Evolutionary conservation across 2,113 vertebrate genomes (phyloP), one percentile per base, ranked within the genome.

Genomic region (Brachyhypopomus gauderio): DNA sequence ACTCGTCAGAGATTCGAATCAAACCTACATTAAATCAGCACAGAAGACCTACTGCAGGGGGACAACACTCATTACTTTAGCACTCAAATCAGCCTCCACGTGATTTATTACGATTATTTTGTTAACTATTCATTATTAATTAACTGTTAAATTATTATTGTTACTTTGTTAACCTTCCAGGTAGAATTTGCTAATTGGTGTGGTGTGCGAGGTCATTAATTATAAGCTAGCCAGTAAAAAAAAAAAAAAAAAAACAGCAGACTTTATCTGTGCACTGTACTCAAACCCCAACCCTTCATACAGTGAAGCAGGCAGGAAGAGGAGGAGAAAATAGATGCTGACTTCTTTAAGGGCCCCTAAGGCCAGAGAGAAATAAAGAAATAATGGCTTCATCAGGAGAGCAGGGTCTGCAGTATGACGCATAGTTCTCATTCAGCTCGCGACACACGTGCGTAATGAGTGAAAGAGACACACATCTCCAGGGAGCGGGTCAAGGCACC

Each of bases 361-460:
- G 89, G 89, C 87, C 83, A 64, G 76, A 62, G 85, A 73, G 91
- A 83, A 90, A 90, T 92, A 69, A 86, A 76, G 91, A 83, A 90
- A 90, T 92, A 91, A 93, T 89, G 88, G 87, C 87, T 89, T 92
- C 86, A 92, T 91, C 89, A 86, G 85, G 52, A 87, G 75, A 78
- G 77, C 76, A 83, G 80, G 85, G 87, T 83, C 80, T 81, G 80
- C 48, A 77, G 67, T 34, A 85, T 84, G 88, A 88, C 75, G 86
- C 89, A 86, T 86, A 86, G 85, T 81, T 84, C 59, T 85, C 75
- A 85, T 90, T 91, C 78, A 48, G 84, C 87, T 88, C 87, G 84
- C 87, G 87, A 84, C 75, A 59, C 14, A 78, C 60, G 67, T 70
- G 81, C 79, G 69, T 81, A 81, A 85, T 79, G 69, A 85, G 72